These are phyloP conservation scores for Macaria notata DNA, from an alignment of 2,888 invertebrate species.

Conservation along the genomic window DNA sequence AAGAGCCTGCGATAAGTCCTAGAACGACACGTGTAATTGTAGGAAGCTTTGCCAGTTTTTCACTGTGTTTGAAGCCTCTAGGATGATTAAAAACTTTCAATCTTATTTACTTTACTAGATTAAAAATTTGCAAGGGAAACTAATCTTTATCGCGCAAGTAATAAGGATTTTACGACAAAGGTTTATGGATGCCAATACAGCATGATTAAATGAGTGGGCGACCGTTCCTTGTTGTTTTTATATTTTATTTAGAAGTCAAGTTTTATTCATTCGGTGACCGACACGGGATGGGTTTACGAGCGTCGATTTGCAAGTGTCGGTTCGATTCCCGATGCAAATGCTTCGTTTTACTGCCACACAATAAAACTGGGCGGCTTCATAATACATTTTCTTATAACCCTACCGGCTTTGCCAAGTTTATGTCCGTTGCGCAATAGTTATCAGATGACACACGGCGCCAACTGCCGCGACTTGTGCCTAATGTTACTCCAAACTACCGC, in stretches of 20 bases:
- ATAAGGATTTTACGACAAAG: slow-evolving; percentile 4
- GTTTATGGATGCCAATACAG: background rate
- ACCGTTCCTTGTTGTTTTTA: slow-evolving; percentile 25
- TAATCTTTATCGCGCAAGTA: background rate
- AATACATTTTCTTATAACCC: slow-evolving; percentile 59
- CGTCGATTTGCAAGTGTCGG: slow-evolving; percentile 67
- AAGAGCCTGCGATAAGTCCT: too few species aligned
- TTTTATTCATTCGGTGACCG: slow-evolving; percentile 70
- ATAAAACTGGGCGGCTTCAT: slow-evolving; percentile 65
- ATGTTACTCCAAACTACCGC: too few species aligned
- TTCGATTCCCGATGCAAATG: slow-evolving; percentile 70
- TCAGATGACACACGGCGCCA: slow-evolving; percentile 41
- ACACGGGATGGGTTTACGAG: slow-evolving; percentile 68
- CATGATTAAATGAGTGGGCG: slow-evolving; percentile 14
- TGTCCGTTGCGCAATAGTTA: slow-evolving; percentile 54
- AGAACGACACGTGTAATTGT: too few species aligned
- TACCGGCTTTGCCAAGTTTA: slow-evolving; percentile 49
- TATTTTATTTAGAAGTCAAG: slow-evolving; percentile 32
- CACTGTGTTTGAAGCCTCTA: too few species aligned
- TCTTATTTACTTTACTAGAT: too few species aligned
- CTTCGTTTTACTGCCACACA: slow-evolving; percentile 62
- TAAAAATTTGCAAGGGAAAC: background rate
- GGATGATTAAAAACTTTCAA: too few species aligned
- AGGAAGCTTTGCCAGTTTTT: too few species aligned
- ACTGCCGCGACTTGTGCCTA: too few species aligned